A percentile compares a stretch with the other conserved stretches of the same genome.
Conservation (phyloP, 1,140 invertebrate genomes). For the Hylaeus anthracinus region DNA sequence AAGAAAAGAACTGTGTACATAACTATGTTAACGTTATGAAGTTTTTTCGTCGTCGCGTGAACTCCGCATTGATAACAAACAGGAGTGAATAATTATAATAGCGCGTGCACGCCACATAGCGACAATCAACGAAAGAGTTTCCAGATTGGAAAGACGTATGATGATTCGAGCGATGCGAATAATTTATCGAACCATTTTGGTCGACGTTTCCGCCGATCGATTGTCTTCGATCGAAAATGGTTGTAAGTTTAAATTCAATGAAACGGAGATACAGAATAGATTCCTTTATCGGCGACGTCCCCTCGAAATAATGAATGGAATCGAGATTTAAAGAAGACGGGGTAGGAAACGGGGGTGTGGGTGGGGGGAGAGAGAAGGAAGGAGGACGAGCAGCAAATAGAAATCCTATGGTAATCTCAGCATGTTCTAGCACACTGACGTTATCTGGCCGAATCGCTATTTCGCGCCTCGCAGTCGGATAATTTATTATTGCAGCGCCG, state of each 20-base stretch:
- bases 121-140: too few species aligned
- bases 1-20: too few species aligned
- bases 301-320: slow-evolving; percentile 35
- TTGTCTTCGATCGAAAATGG: background rate
- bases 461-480: slow-evolving; percentile 52
- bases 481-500: slow-evolving; percentile 61
- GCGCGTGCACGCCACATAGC: too few species aligned
- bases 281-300: slow-evolving; percentile 12
- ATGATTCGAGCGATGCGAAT: background rate
- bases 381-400: slow-evolving; percentile 38
- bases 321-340: slow-evolving; percentile 35
- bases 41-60: too few species aligned
- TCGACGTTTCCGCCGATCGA: background rate
- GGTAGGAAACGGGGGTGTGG: too few species aligned
- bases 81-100: too few species aligned
- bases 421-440: slow-evolving; percentile 43
- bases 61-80: too few species aligned
- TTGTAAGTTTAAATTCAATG: background rate
- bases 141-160: background rate
- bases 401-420: slow-evolving; percentile 56
- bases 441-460: slow-evolving; percentile 57
- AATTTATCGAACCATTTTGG: background rate
- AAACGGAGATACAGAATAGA: background rate
- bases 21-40: too few species aligned
- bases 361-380: background rate